Base-by-base conservation (phyloP, 2,113 vertebrate species). In the Callithrix jacchus region DNA sequence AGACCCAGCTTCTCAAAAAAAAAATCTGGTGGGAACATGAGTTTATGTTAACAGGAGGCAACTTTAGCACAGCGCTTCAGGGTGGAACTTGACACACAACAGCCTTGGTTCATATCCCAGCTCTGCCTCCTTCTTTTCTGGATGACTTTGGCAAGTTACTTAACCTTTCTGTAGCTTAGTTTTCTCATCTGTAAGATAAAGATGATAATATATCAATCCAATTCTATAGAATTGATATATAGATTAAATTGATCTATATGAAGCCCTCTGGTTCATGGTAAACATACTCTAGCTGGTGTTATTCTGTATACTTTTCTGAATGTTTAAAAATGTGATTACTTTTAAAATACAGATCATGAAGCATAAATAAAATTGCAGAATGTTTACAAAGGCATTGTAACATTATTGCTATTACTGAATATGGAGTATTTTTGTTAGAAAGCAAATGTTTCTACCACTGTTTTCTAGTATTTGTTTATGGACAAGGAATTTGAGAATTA, bases 401-500 rank as follows among this genome's bases (percentile, higher is more conserved):
- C 18, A 56, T 71, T 79, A 35, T 68, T 92, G 5, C 81, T 84
- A 7, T 45, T 91, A 64, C 20, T 77, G 66, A 95, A 83, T 83
- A 14, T 56, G 45, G 68, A 76, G 14, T 18, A 32, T 42, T 54
- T 93, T 64, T 61, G 6, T 74, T 71, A 73, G 70, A 82, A 92
- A 64, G 80, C 35, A 89, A 92, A 77, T 9, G 81, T 52, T 6
- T 64, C 20, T 74, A 23, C 76, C 25, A 70, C 58, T 77, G 11
- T 87, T 52, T 86, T 84, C 71, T 27, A 47, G 42, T 71, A 82
- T 18, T 77, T 89, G 16, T 93, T 82, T 82, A 79, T 73, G 45
- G n/a, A 83, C 37, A 92, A 82, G 89, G 66, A 89, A 86, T 92
- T 91, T 89, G 58, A 79, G 25, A 86, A 68, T 52, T 83, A 90